Percentiles rank a stretch among this genome's conserved stretches.
Evolutionary conservation across 2,888 invertebrate genomes (phyloP).

Genomic region (Leucozona laternaria): DNA sequence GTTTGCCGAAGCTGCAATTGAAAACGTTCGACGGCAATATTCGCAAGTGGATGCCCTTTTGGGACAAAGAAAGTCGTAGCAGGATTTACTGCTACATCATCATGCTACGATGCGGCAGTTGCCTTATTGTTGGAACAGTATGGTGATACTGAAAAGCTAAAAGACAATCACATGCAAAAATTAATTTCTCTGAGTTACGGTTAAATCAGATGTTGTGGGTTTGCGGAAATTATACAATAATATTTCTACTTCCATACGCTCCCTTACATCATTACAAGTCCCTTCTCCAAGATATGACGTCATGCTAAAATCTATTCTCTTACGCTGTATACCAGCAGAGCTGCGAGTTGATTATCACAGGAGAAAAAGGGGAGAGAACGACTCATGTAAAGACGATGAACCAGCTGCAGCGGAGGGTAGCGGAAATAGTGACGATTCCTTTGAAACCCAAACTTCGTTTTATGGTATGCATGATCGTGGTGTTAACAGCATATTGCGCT

Average conservation of each 20-base stretch:
- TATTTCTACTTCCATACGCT: constrained; percentile 20
- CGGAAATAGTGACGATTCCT: too few relatives aligned
- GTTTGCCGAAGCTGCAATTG: neutral
- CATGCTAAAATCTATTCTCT: constrained; percentile 25
- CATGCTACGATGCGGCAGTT: constrained; percentile 43
- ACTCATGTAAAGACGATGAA: too few relatives aligned
- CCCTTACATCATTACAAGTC: constrained; percentile 30
- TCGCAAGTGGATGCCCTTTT: constrained; percentile 29
- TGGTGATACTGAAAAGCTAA: constrained; percentile 44
- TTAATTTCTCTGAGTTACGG: constrained; percentile 37
- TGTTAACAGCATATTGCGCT: neutral
- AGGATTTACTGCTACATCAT: constrained; percentile 37
- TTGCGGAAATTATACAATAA: constrained; percentile 45
- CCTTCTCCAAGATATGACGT: constrained; percentile 35
- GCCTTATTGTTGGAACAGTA: constrained; percentile 47
- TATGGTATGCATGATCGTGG: too few relatives aligned
- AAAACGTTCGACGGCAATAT: constrained; percentile 36
- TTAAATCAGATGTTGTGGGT: constrained; percentile 12
- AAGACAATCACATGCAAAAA: constrained; percentile 52
- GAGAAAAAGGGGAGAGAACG: too few relatives aligned
- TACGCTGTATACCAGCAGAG: neutral
- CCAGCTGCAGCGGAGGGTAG: too few relatives aligned
- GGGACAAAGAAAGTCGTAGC: constrained; percentile 23
- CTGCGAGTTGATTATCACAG: too few relatives aligned
- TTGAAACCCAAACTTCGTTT: too few relatives aligned